Evolutionary conservation across 2,888 invertebrate genomes (phyloP), one percentile per base, ranked within the genome.

Genomic region (Plusia festucae): DNA sequence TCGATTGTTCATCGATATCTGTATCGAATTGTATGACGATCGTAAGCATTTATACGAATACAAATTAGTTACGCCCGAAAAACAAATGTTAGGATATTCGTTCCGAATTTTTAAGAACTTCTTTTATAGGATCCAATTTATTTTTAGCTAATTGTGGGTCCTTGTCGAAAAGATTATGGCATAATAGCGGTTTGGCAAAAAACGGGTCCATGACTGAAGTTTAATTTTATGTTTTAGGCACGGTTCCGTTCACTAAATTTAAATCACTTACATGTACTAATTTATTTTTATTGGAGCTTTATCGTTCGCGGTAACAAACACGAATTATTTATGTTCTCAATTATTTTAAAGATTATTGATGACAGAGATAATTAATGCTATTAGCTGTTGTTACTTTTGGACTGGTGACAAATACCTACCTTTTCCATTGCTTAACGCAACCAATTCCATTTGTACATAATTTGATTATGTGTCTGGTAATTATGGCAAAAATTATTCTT

Each of bases 1-100:
- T 64, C 72, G 75, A 73, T 82, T 82, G 76, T 74, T 80, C 66
- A 71, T 74, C 81, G 76, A 81, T 76, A 68, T 67, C 70, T 78
- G 44, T 67, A 68, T 68, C 80, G 67, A 84, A 84, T 86, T 56
- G 63, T 55, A 76, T 73, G 69, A 58, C 59, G 58, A 57, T 55
- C 56, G 60, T 59, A 52, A 68, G 53, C 22, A 56, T 51, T 61
- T 53, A 66, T 76, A 54, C 46, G 60, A 65, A 61, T 24, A 40
- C 40, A 20, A 70, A 72, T 82, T 61, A 44, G 72, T 68, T 70
- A 68, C 67, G 65, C 70, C 46, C 65, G 53, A 58, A 70, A 77
- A 72, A 65, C 65, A 63, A 82, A 68, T 73, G 68, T 74, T 79
- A 67, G 56, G 54, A 59, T 70, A 79, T 82, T 82, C 65, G 74